Percentiles rank a stretch among this genome's conserved stretches.
Conservation (phyloP, 1,140 invertebrate genomes). For the Ceratitis capitata region DNA sequence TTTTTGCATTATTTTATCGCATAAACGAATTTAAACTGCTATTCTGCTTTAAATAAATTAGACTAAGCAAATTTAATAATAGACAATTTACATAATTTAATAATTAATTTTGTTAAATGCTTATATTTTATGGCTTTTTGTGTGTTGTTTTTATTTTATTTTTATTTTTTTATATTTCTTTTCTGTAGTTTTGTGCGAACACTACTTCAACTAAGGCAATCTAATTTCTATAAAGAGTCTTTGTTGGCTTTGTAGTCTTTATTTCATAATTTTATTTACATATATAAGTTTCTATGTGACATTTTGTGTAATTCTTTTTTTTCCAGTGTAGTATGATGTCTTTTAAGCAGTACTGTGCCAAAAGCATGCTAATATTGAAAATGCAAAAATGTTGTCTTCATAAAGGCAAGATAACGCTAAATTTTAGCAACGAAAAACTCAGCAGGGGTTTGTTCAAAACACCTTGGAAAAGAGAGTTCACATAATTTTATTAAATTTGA, state of each 20-base stretch:
- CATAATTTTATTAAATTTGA: too few relatives aligned
- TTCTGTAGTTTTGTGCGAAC: constrained; percentile 1
- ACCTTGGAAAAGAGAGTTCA: too few relatives aligned
- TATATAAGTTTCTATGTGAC: constrained; percentile 6
- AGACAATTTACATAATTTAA: not conserved
- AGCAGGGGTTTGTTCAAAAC: too few relatives aligned
- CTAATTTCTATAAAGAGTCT: constrained; percentile 56
- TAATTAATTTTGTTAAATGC: constrained; percentile 39
- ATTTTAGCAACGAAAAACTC: too few relatives aligned
- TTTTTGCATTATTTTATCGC: not conserved
- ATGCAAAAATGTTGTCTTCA: too few relatives aligned
- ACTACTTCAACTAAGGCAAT: not conserved
- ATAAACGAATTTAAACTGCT: not conserved
- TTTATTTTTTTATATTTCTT: not conserved
- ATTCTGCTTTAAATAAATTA: not conserved
- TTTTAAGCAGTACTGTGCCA: not conserved
- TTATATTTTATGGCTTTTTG: constrained; percentile 59
- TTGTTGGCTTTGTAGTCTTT: constrained; percentile 62
- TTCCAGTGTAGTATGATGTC: not conserved
- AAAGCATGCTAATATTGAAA: too few relatives aligned
- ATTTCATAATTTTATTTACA: constrained; percentile 37
- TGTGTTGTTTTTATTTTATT: constrained; percentile 31
- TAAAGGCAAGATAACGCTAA: too few relatives aligned
- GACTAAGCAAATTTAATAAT: not conserved
- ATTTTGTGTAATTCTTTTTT: not conserved